Evolutionary conservation across 2,888 invertebrate genomes (phyloP).

Genomic region (Lepidocyrtoides sp.): DNA sequence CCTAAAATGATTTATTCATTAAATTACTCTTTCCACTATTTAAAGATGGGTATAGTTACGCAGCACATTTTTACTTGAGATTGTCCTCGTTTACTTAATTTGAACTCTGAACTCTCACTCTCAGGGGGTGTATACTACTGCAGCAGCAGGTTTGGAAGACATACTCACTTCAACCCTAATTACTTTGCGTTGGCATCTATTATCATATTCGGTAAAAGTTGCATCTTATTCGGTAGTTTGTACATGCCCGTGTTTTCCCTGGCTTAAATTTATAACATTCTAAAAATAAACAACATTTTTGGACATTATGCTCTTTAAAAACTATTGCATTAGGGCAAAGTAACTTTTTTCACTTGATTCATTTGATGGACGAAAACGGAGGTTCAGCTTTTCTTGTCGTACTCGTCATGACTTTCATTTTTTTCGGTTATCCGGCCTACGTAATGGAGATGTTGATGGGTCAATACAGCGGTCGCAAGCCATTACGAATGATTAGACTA

Average conservation of each 20-base stretch:
- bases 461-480: constrained; percentile 81
- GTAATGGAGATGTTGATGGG: constrained; percentile 81
- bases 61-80: no score
- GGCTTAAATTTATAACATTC: neutral
- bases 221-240: neutral
- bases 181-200: constrained; percentile 64
- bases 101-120: neutral
- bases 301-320: neutral
- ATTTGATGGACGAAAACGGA: constrained; percentile 77
- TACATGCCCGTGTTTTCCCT: neutral
- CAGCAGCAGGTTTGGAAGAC: constrained; percentile 76
- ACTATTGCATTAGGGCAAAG: constrained; percentile 71
- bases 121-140: constrained; percentile 78
- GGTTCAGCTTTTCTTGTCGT: constrained; percentile 79
- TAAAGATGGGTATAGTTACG: no score
- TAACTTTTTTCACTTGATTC: constrained; percentile 74
- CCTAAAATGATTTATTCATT: no score
- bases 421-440: constrained; percentile 80
- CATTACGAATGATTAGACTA: constrained; percentile 74
- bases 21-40: neutral
- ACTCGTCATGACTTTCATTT: constrained; percentile 63
- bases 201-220: constrained; percentile 54
- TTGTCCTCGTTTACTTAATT: neutral
- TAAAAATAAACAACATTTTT: neutral
- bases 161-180: constrained; percentile 51